phyloP scores from a whole-genome alignment of 2,113 vertebrate species.

The Sturnira hondurensis region DNA sequence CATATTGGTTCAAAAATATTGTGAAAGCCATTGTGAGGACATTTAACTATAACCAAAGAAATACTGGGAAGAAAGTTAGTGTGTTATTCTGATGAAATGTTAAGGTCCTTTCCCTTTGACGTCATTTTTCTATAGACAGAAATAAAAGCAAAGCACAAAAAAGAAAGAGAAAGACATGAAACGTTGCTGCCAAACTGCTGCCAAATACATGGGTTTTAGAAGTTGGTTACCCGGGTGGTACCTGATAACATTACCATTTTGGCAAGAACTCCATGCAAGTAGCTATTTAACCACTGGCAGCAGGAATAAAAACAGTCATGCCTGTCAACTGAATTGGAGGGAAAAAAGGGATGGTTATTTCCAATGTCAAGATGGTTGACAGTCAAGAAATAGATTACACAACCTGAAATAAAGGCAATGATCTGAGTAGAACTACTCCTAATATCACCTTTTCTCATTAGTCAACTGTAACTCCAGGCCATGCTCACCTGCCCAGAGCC shows the following conservation, averaged over 20 bases:
- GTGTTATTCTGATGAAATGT: not conserved
- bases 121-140: not conserved
- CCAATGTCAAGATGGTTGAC: not conserved
- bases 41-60: not conserved
- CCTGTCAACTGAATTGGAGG: not conserved
- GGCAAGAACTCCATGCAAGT: not conserved
- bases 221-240: not conserved
- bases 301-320: slow-evolving; percentile 1
- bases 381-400: not conserved
- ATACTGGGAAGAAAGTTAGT: not conserved
- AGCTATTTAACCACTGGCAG: not conserved
- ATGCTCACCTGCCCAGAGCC: not conserved
- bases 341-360: not conserved
- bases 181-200: not conserved
- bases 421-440: not conserved
- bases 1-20: not conserved
- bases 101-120: not conserved
- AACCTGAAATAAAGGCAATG: not conserved
- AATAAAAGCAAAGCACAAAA: not conserved
- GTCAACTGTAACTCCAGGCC: not conserved
- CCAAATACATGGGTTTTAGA: not conserved
- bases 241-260: slow-evolving; percentile 10
- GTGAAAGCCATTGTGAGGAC: not conserved
- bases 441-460: not conserved
- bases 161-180: not conserved